Percentiles rank a stretch among this genome's conserved stretches.
phyloP scores from a whole-genome alignment of 2,888 invertebrate genomes.

The Meliscaeva auricollis region DNA sequence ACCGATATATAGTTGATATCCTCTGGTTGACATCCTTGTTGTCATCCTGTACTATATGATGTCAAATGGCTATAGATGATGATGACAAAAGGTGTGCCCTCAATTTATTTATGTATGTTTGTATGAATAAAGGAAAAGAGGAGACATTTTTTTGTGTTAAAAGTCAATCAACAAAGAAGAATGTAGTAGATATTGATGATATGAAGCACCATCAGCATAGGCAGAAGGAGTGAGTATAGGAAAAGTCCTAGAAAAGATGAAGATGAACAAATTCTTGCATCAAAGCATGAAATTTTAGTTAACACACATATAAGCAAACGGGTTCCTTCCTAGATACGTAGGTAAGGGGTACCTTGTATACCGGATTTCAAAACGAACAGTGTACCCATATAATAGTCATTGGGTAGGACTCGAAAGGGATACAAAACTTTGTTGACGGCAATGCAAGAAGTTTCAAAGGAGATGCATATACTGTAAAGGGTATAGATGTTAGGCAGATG shows the following conservation, averaged over 20 bases:
- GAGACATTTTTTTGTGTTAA: slow-evolving; percentile 52
- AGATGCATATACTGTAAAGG: not conserved
- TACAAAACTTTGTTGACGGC: not conserved
- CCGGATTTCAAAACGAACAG: slow-evolving; percentile 5
- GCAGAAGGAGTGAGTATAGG: slow-evolving; percentile 8
- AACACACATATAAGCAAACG: slow-evolving; percentile 42
- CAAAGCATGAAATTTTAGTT: slow-evolving; percentile 56
- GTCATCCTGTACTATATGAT: slow-evolving; percentile 19
- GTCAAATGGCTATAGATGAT: slow-evolving; percentile 33
- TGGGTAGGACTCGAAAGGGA: slow-evolving; percentile 19
- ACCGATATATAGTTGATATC: slow-evolving; percentile 37
- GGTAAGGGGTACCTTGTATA: not conserved
- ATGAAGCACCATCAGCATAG: slow-evolving; percentile 21
- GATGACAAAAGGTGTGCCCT: slow-evolving; percentile 68
- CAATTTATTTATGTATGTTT: slow-evolving; percentile 40
- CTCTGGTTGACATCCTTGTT: slow-evolving; percentile 36
- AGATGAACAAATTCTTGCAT: slow-evolving; percentile 60
- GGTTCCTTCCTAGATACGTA: slow-evolving; percentile 2
- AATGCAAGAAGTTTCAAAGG: slow-evolving; percentile 22
- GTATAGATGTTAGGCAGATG: not conserved
- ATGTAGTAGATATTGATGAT: slow-evolving; percentile 2
- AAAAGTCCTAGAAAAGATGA: slow-evolving; percentile 53
- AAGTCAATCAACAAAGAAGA: slow-evolving; percentile 66
- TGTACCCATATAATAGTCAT: slow-evolving; percentile 21
- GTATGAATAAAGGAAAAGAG: slow-evolving; percentile 31